Base-by-base conservation (phyloP, 2,797 vertebrate species). In the Hippocampus kuda region DNA sequence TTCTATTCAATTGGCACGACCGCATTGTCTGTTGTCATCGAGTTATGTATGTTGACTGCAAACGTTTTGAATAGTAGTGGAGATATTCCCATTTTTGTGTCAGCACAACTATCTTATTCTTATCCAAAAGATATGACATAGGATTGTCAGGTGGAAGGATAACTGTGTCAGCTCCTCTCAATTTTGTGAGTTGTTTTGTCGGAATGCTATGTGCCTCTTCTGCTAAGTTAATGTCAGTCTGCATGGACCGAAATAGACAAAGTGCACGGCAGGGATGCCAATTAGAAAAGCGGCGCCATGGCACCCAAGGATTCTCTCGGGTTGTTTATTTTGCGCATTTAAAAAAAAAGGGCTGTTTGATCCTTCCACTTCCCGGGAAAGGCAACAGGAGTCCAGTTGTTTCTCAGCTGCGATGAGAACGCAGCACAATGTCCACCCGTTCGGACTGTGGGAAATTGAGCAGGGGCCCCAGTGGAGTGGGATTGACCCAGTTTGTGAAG, bases 271-370 rank as follows among this genome's bases (percentile, higher is more conserved):
- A 79, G 82, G 80, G 80, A 85, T 82, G 85, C 86, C 86, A 86
- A 82, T 88, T 87, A 87, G 81, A 83, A 82, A 85, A 72, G 78
- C 83, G 74, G 59, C 79, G 75, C 66, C 73, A 81, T 78, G 83
- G 86, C 77, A 85, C 76, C 84, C 82, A 82, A 79, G 81, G 80
- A 34, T 78, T 76, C 84, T 76, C 70, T 67, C 70, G 42, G 65
- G 75, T 80, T 75, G 72, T 79, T 85, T 86, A 68, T 84, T 82
- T 72, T 67, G 70, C 71, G 68, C 72, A 72, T 67, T 60, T 76
- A 46, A 82, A 75, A 72, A 49, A 5, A 51, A 49, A 20, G 70
- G 49, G 72, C 67, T 63, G 71, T 84, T 81, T 85, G 75, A 85
- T 83, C 79, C 68, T 61, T 68, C 22, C 57, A 78, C 70, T 77